Evolutionary conservation across 1,140 invertebrate species (phyloP).

Genomic region (Adoxophyes honmai): DNA sequence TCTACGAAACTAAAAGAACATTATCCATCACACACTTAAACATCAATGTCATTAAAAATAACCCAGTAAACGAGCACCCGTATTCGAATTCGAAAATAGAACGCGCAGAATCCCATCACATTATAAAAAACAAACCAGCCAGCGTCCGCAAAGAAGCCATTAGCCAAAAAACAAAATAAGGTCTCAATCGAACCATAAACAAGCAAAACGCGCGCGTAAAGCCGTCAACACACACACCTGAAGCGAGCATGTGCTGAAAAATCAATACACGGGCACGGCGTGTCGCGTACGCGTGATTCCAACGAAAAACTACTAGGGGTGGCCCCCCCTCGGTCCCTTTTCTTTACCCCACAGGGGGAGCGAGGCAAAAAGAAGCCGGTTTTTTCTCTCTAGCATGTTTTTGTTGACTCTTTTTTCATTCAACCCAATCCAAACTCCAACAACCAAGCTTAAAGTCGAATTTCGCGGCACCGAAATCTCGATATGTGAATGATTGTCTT

Average conservation of each 20-base stretch:
- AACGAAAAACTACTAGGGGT: slow-evolving; percentile 44
- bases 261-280: slow-evolving; percentile 34
- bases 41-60: no score
- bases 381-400: slow-evolving; percentile 41
- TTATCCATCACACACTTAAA: no score
- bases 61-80: no score
- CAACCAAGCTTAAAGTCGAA: neutral
- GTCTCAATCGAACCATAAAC: neutral
- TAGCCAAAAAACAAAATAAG: slow-evolving; percentile 7
- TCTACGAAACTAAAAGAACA: no score
- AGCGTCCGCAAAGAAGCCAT: neutral
- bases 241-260: slow-evolving; percentile 39
- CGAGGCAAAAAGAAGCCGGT: slow-evolving; percentile 43
- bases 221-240: slow-evolving; percentile 41
- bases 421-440: neutral
- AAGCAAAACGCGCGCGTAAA: slow-evolving; percentile 27
- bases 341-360: slow-evolving; percentile 50
- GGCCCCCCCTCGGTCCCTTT: slow-evolving; percentile 46
- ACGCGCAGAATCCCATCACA: no score
- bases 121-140: no score
- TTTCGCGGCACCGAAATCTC: neutral
- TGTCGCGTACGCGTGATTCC: slow-evolving; percentile 44
- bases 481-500: slow-evolving; percentile 41
- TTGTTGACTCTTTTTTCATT: slow-evolving; percentile 32
- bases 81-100: no score